Conservation (phyloP, 92 coral and sea anemone species). For the Desmophyllum pertusum region DNA sequence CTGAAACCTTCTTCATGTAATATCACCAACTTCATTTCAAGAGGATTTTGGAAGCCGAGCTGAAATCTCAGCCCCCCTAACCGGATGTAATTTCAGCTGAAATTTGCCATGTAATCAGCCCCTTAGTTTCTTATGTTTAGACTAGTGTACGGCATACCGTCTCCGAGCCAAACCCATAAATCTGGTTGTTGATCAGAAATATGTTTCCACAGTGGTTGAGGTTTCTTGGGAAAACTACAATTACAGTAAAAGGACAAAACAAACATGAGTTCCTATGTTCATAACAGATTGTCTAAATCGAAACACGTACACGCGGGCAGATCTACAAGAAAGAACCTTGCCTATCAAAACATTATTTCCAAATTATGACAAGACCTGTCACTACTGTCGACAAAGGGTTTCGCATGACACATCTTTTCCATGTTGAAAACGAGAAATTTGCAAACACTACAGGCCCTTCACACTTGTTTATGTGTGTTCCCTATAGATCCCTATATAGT, state of each 20-base stretch:
- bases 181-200: conserved; percentile 79
- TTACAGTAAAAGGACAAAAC: neutral
- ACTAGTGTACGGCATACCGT: conserved; percentile 68
- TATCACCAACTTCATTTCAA: too few species aligned
- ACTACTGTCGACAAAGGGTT: neutral
- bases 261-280: neutral
- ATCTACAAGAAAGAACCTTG: neutral
- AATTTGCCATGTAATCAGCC: neutral
- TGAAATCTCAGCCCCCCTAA: too few species aligned
- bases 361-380: neutral
- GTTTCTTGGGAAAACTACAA: conserved; percentile 58
- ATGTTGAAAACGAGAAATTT: neutral
- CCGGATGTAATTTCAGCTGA: too few species aligned
- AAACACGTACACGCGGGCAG: neutral
- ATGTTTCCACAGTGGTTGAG: conserved; percentile 88
- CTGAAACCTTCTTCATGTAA: too few species aligned
- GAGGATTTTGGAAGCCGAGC: too few species aligned
- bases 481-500: neutral
- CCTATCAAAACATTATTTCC: neutral
- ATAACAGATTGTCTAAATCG: too few species aligned
- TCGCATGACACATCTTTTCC: neutral
- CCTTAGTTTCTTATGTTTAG: too few species aligned
- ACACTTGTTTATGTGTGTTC: neutral
- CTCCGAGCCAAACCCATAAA: conserved; percentile 97
- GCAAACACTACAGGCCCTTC: neutral